phyloP scores from a whole-genome alignment of 2,113 vertebrate species.

The Athene noctua region DNA sequence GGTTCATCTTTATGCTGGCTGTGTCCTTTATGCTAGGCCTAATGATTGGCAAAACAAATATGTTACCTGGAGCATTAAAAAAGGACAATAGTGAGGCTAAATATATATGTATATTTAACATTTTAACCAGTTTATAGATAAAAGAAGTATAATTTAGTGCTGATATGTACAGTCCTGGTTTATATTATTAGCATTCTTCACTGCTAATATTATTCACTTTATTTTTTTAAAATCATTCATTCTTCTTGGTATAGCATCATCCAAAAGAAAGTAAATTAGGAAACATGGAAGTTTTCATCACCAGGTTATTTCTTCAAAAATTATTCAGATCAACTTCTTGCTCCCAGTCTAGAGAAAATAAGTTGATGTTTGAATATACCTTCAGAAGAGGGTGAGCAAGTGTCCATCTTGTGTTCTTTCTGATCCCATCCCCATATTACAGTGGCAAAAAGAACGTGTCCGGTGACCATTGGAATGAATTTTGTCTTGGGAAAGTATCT shows the following conservation, averaged over 20 bases:
- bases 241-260: not conserved
- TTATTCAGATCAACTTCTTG: not conserved
- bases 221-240: not conserved
- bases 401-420: not conserved
- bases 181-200: not conserved
- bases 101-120: not conserved
- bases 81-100: not conserved
- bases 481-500: not conserved
- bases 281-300: not conserved
- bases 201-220: not conserved
- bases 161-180: not conserved
- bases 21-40: too few relatives aligned
- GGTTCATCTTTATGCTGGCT: too few relatives aligned
- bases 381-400: not conserved
- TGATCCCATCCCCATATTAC: not conserved
- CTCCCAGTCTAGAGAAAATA: not conserved
- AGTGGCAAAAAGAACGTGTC: not conserved
- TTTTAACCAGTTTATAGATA: not conserved
- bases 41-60: too few relatives aligned
- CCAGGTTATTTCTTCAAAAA: not conserved
- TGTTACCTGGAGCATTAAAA: not conserved
- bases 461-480: not conserved
- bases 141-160: not conserved
- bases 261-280: not conserved
- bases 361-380: not conserved